Evolutionary conservation across 2,888 invertebrate species (phyloP), one percentile per base, ranked within the genome.

Genomic region (Eupithecia abbreviata): DNA sequence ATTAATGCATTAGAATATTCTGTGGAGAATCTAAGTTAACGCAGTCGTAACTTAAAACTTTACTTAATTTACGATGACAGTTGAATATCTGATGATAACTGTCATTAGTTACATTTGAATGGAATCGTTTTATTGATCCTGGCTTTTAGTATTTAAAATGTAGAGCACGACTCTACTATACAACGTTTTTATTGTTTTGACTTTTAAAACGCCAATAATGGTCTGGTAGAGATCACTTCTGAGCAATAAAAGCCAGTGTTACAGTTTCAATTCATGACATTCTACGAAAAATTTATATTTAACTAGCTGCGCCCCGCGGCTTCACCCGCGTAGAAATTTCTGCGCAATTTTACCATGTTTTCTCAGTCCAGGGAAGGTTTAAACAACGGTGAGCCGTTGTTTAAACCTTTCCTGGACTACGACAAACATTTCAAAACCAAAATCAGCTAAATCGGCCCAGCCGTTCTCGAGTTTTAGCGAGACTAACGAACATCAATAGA

Each of bases 51-150:
- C 68, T 77, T 72, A 72, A 72, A 69, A 75, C 66, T 77, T 78
- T 72, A 75, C 58, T 72, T 75, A 77, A 75, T 77, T 75, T 74
- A 74, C 51, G 73, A 68, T 73, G 73, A 73, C 77, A 78, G 67
- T 58, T 66, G 42, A 49, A 76, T 51, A 7, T 55, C 70, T 18
- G 41, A 62, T 70, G 51, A 72, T 72, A 42, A 62, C 62, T 42
- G 15, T 42, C 66, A 42, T 30, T 13, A 66, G 58, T 66, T 68
- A n/a, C 47, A 65, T 66, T 70, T 41, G 10, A 45, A 55, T 58
- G 4, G 42, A 41, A 75, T 71, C 47, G 66, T 66, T 47, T 71
- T 73, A 47, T 55, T 75, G 15, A 66, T 42, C 66, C 42, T 42
- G 13, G 15, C 5, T 66, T 66, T 42, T 42, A 42, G 13, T 13